These are phyloP conservation scores for Hoplodrina ambigua DNA, from an alignment of 2,888 invertebrate genomes.

Conservation along the genomic window DNA sequence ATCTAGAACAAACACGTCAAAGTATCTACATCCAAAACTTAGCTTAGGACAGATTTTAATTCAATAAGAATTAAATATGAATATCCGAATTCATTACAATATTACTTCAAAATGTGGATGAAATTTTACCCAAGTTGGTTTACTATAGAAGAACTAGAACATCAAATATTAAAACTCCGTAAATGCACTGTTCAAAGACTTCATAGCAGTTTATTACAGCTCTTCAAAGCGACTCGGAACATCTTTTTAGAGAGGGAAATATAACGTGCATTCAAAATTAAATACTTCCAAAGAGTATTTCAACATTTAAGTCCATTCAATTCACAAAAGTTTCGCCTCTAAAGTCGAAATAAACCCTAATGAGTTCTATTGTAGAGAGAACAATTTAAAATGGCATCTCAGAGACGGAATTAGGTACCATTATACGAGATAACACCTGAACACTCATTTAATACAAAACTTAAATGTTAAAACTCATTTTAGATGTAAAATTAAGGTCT, in stretches of 20 bases:
- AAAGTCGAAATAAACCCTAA: constrained; percentile 28
- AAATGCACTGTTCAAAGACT: neutral
- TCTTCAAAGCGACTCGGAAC: neutral
- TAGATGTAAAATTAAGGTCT: constrained; percentile 36
- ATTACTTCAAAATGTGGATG: no score
- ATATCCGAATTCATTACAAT: no score
- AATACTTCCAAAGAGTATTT: constrained; percentile 9
- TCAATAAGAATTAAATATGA: no score
- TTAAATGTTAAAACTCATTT: constrained; percentile 27
- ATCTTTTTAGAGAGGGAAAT: constrained; percentile 14
- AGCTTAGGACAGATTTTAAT: no score
- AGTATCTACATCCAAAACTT: no score
- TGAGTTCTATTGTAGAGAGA: constrained; percentile 19
- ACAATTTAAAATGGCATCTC: constrained; percentile 21
- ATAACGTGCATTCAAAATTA: constrained; percentile 8
- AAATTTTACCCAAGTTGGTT: no score
- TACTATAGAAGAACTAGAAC: no score
- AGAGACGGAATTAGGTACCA: constrained; percentile 17
- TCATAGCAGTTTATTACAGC: neutral
- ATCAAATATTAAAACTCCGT: neutral
- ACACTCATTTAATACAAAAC: constrained; percentile 27
- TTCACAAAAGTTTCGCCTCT: constrained; percentile 17
- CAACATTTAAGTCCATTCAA: constrained; percentile 21
- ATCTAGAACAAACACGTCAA: no score
- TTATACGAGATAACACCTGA: constrained; percentile 35